Evolutionary conservation across 2,888 invertebrate species (phyloP), one percentile per base, ranked within the genome.

Genomic region (Pandemis heparana): DNA sequence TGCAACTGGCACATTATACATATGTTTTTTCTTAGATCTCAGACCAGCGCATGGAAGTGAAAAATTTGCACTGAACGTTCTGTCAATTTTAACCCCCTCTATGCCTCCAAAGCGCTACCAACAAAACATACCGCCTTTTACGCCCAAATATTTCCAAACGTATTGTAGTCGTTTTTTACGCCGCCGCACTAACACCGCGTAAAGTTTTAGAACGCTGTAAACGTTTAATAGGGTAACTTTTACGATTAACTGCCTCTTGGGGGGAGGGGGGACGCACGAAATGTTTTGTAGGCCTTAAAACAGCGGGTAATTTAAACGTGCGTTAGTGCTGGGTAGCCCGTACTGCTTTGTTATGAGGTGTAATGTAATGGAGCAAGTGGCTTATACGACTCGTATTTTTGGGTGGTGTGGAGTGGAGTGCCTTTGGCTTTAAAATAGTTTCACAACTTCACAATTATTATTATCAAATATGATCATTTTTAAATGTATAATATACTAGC

Each of bases 181-280:
- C 16, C 68, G 63, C 73, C 68, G 68, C 73, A 73, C 73, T 73
- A 73, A 73, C 73, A 69, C 68, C 63, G 68, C 63, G 65, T 71
- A 62, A 79, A 81, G 78, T 82, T 82, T 82, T 83, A 79, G 83
- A 84, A 82, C 86, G 83, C 82, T 87, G 89, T 92, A 92, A 92
- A 92, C 87, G 85, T 90, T 92, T 92, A 91, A 93, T 92, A 87
- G 92, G 91, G 88, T 88, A 89, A 89, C 85, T 90, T 90, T 90
- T 89, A 89, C 88, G 89, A 89, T 77, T 78, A 79, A 77, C 79
- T 77, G 77, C 77, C 78, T 72, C 75, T 73, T 79, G 80, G 75
- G 74, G 80, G 85, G 78, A 76, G 72, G 66, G 68, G 70, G 74
- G 75, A 32, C 68, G 71, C 75, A 79, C 82, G 80, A 82, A 84